Evolutionary conservation across 2,113 vertebrate genomes (phyloP).

Genomic region (Blennius ocellaris): DNA sequence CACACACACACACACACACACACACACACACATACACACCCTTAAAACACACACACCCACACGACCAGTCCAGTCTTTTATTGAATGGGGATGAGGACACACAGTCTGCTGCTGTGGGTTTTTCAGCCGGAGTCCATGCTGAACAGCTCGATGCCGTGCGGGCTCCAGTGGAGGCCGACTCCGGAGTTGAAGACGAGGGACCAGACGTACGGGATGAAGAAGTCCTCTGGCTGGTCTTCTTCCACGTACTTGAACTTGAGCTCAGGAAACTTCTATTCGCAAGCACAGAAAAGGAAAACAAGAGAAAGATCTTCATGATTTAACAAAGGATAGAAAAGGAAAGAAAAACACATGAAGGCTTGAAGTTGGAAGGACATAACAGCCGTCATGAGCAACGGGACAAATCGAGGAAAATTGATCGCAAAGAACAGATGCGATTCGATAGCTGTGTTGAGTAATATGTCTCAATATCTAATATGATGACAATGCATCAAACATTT

Average conservation of each 20-base stretch:
- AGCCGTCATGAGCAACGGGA: background rate
- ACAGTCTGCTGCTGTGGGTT: conserved; percentile 2
- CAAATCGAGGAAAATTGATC: background rate
- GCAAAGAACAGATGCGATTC: too few species aligned
- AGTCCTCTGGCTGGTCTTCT: conserved; percentile 97
- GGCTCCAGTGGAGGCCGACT: conserved; percentile 93
- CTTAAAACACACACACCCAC: conserved; percentile 3
- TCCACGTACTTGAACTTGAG: conserved; percentile 99
- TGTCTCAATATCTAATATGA: too few species aligned
- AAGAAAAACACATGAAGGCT: background rate
- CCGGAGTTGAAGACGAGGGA: conserved; percentile 95
- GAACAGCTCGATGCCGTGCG: conserved; percentile 93
- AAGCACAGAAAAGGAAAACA: conserved; percentile 19
- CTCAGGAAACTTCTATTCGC: conserved; percentile 93
- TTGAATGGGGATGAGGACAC: conserved; percentile 23
- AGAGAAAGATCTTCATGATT: background rate
- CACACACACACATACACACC: conserved; percentile 15
- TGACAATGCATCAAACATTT: too few species aligned
- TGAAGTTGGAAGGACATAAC: too few species aligned
- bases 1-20: conserved; percentile 12
- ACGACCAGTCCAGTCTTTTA: conserved; percentile 39
- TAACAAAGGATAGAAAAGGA: background rate
- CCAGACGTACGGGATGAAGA: conserved; percentile 98
- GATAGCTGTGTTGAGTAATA: too few species aligned
- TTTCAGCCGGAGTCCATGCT: conserved; percentile 94